phyloP scores from a whole-genome alignment of 2,888 invertebrate species.

The Ichneumon xanthorius region DNA sequence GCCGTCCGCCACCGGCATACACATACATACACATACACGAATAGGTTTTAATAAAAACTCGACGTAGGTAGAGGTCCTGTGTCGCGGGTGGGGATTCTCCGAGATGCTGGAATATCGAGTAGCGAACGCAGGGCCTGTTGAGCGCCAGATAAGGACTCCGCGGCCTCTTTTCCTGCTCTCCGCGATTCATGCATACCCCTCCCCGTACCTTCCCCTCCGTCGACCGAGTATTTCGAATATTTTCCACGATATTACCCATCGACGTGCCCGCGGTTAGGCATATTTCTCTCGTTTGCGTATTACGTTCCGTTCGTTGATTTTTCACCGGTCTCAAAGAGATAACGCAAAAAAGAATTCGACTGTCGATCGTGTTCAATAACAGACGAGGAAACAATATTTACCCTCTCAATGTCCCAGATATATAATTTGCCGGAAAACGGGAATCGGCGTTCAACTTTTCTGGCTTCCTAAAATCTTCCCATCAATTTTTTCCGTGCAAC shows the following conservation, averaged over 20 bases:
- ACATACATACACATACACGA: conserved; percentile 28
- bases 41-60: conserved; percentile 66
- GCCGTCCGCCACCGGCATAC: conserved; percentile 57
- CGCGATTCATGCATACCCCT: conserved; percentile 4
- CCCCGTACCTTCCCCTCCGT: background rate
- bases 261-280: conserved; percentile 58
- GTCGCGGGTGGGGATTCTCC: conserved; percentile 58
- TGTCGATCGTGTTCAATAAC: conserved; percentile 28
- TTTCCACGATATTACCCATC: conserved; percentile 64
- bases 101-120: conserved; percentile 57
- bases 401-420: background rate
- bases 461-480: background rate
- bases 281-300: conserved; percentile 54
- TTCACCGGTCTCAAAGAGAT: conserved; percentile 57
- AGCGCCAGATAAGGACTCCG: conserved; percentile 63
- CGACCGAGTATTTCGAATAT: conserved; percentile 60
- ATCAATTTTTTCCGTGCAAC: background rate
- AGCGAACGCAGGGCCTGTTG: conserved; percentile 55
- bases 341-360: conserved; percentile 31
- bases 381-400: background rate
- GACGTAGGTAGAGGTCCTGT: conserved; percentile 48
- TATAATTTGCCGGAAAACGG: background rate
- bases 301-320: conserved; percentile 60
- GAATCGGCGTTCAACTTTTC: background rate
- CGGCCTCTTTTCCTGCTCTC: conserved; percentile 57